Base-by-base conservation (phyloP, 1,140 invertebrate genomes). In the Lysiphlebus fabarum region DNA sequence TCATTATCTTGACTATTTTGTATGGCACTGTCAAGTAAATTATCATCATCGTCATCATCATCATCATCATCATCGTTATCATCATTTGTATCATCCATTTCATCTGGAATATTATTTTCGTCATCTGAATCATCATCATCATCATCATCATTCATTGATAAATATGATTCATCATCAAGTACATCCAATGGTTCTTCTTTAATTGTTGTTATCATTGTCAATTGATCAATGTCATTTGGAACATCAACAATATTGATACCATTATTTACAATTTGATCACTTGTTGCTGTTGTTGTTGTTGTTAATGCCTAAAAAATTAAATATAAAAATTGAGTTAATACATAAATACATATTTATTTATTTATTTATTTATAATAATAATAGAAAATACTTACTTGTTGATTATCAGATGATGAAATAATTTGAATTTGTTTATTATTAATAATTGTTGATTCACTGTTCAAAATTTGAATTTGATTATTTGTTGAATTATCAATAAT, bases 151-250 rank as follows among this genome's bases (percentile, higher is more conserved):
- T 64, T 62, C 56, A 65, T 62, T 11, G 54, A 57, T 9, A 67
- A 63, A 14, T 51, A 63, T 4, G 63, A 53, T 61, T 78, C 76
- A 47, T 79, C 75, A 45, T 79, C 79, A 26, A 26, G 17, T 26
- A 26, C 4, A 62, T 79, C 76, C 9, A 68, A 59, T 2, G 77
- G 77, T 63, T 79, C 77, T 58, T 78, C 70, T 62, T 79, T 79
- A 1, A 79, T 78, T 45, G 74, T 70, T 14, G 71, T 67, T 49
- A 76, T 42, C 45, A 75, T 65, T 36, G 64, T 47, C 3, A 67
- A 68, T 59, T 73, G 66, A 6, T 65, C 33, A 2, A 62, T 10
- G 34, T 64, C 59, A 42, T 49, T 61, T 7, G 44, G 56, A n/a
- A 67, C 62, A 17, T 62, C 56, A 10, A 63, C n/a, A n/a, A n/a